phyloP scores from a whole-genome alignment of 2,113 vertebrate species.

The Neolamprologus kungweensis region DNA sequence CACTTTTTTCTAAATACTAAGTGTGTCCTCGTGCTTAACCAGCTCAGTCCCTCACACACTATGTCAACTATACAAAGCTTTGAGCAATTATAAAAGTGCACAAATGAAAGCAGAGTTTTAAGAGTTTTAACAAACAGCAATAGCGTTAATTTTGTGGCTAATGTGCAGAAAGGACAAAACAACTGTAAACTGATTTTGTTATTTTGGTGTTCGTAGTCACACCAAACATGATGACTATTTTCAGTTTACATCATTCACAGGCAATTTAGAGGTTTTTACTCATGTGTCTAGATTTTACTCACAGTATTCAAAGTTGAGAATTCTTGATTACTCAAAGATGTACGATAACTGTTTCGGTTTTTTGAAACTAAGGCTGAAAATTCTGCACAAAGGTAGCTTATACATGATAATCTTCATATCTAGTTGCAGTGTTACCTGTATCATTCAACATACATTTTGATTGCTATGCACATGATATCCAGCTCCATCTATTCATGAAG shows the following conservation, averaged over 20 bases:
- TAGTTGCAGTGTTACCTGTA: background rate
- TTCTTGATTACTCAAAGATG: background rate
- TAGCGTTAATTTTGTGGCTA: background rate
- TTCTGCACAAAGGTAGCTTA: background rate
- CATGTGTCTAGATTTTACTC: background rate
- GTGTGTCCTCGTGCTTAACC: background rate
- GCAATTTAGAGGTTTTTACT: background rate
- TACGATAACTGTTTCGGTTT: background rate
- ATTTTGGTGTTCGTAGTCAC: background rate
- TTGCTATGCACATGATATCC: background rate
- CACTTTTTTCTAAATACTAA: background rate
- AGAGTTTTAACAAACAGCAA: background rate
- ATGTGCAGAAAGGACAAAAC: background rate
- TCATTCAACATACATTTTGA: background rate
- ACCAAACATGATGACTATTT: background rate
- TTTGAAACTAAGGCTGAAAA: background rate
- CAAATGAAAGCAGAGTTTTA: background rate
- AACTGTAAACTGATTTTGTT: background rate
- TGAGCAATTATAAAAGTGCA: background rate
- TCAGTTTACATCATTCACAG: background rate
- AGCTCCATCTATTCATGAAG: background rate
- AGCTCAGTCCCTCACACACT: background rate
- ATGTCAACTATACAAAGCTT: background rate
- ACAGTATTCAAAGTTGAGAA: background rate
- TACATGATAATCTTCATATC: background rate